Evolutionary conservation across 2,888 invertebrate species (phyloP), one percentile per base, ranked within the genome.

Genomic region (Achlya flavicornis): DNA sequence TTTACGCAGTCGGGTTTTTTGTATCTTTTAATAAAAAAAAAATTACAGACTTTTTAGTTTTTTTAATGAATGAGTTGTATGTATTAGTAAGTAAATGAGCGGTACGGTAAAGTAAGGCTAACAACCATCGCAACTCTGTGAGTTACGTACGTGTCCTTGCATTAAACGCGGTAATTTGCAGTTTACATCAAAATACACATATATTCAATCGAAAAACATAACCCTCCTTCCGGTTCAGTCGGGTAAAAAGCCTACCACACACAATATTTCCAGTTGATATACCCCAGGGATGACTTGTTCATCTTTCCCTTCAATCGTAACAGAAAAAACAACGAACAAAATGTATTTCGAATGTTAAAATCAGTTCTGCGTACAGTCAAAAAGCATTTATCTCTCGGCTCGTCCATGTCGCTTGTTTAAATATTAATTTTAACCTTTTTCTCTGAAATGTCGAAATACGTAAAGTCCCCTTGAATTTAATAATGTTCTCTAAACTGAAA

Each of bases 391-490:
- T 75, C 75, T 72, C 67, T 35, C n/a, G 61, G 66, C 67, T 67
- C 63, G 69, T 68, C 70, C 62, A 63, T 60, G 62, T 58, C 57
- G 61, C 60, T 61, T 65, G 65, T 78, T 84, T 79, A 85, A 87
- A 87, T 83, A 83, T 86, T 85, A 81, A 81, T 83, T 79, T 76
- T 69, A 80, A 79, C 81, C 80, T 83, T 83, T 86, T 83, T 79
- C 81, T 80, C 74, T 66, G 61, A 68, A 65, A 75, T 69, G 76
- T 79, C 74, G 78, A 84, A 81, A 83, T 83, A 83, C 76, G 65
- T 81, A 82, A 82, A 80, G 76, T 82, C 80, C 75, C 74, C 84
- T 74, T 70, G 77, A 81, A 82, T 86, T 86, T 85, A 86, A 85
- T 86, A 84, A 81, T 79, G 78, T 73, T 73, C 72, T 77, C 79